Evolutionary conservation across 2,113 vertebrate genomes (phyloP).

Genomic region (Ursus arctos): DNA sequence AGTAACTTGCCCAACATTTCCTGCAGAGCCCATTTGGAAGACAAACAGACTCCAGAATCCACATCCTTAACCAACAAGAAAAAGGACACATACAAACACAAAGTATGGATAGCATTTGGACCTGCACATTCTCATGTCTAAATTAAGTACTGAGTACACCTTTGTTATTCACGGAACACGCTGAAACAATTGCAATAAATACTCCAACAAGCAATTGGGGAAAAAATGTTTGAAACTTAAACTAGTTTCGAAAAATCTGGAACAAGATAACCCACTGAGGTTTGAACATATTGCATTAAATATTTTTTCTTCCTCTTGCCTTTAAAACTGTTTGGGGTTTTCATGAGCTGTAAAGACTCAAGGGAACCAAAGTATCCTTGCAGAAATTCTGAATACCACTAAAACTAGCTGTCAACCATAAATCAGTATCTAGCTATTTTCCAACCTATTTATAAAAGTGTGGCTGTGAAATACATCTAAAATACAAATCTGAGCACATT

Average conservation of each 20-base stretch:
- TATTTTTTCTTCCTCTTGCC: not conserved
- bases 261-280: constrained; percentile 36
- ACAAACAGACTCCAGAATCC: not conserved
- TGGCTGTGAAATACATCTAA: constrained; percentile 69
- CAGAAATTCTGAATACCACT: constrained; percentile 67
- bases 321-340: constrained; percentile 67
- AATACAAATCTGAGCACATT: constrained; percentile 65
- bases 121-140: not conserved
- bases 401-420: constrained; percentile 70
- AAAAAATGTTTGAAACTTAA: not conserved
- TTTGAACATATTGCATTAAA: constrained; percentile 56
- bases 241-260: constrained; percentile 43
- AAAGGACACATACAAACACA: not conserved
- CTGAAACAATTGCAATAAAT: constrained; percentile 35
- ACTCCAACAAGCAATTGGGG: not conserved
- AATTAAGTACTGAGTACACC: not conserved
- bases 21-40: not conserved
- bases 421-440: constrained; percentile 72
- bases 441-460: constrained; percentile 47
- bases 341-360: constrained; percentile 64
- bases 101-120: not conserved
- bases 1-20: not conserved
- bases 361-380: constrained; percentile 67
- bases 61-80: constrained; percentile 15
- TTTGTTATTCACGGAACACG: constrained; percentile 17